Base-by-base conservation (phyloP, 64 coral and sea anemone genomes). In the Dendronephthya gigantea region DNA sequence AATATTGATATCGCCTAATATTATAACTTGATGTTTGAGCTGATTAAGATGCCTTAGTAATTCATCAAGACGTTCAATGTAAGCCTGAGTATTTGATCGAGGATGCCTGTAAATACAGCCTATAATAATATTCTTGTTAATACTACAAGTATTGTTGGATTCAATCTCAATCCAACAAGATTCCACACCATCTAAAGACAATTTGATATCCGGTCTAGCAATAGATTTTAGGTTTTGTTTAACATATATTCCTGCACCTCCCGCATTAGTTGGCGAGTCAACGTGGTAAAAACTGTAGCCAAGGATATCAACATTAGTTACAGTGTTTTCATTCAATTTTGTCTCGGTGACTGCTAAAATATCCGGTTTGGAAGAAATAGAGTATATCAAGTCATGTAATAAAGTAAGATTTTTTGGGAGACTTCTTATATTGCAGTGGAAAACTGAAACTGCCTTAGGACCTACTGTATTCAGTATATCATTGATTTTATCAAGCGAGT, bases 171-270 rank as follows among this genome's bases (percentile, higher is more conserved):
- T 48, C 91, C 88, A 93, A 68, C 84, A 75, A 13, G 88, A 89
- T 87, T 93, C 84, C 83, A 90, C 91, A 83, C 74, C 23, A 40
- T 48, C 35, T 28, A 93, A 83, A 36, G 86, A 41, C 43, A 89
- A 86, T 89, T 88, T 89, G 50, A 92, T 70, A 43, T 92, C 83
- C 36, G 87, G 87, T 68, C 91, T 92, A n/a, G 62, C 49, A 48
- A 92, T 88, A 29, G 51, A 83, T 37, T 66, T 82, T 2, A 92
- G 79, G 51, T 88, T 83, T 19, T 82, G 82, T 51, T 49, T 12
- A 69, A 86, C 79, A 84, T 92, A 92, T 8, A 88, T 45, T 6
- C n/a, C 84, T 15, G 76, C 40, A 5, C 84, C 89, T 7, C 89
- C 84, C 30, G 84, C 89, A 50, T 81, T 76, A 56, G 89, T 90